These are phyloP conservation scores for Corythornis leucogaster DNA, from an alignment of 2,797 vertebrate genomes.

Conservation along the genomic window DNA sequence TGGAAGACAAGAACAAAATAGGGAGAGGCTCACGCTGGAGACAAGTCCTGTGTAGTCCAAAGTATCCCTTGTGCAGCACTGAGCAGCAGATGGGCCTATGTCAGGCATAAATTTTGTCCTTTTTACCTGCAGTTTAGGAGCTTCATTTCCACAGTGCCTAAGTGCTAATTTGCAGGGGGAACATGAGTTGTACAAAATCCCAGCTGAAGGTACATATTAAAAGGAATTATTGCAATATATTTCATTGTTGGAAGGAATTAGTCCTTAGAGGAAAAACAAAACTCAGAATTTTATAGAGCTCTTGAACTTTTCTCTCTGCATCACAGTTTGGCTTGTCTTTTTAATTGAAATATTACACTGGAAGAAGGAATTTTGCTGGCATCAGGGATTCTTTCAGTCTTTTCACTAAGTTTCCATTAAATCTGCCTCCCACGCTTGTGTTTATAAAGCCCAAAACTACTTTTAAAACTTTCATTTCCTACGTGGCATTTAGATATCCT, in stretches of 20 bases:
- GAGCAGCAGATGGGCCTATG: background rate
- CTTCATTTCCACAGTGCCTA: background rate
- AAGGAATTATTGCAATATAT: background rate
- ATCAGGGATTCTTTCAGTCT: conserved; percentile 33
- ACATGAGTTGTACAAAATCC: background rate
- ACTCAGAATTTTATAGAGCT: background rate
- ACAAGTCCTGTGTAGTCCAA: background rate
- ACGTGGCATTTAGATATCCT: conserved; percentile 2
- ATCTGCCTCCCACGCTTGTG: conserved; percentile 35
- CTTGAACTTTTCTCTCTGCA: background rate
- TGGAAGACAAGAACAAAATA: too few species aligned
- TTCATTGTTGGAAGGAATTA: background rate
- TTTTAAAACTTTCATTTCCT: conserved; percentile 63
- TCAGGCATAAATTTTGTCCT: background rate
- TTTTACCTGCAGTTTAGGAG: background rate
- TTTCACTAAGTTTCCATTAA: conserved; percentile 46
- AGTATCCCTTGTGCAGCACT: background rate
- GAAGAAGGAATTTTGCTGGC: conserved; percentile 54
- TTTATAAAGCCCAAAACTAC: conserved; percentile 59
- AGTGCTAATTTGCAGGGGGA: background rate
- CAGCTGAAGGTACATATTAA: background rate
- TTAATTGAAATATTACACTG: conserved; percentile 14
- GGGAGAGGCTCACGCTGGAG: background rate
- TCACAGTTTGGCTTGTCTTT: conserved; percentile 30
- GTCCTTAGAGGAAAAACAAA: conserved; percentile 1